Conservation (phyloP, 2,888 invertebrate genomes). For the Saturnia pavonia region DNA sequence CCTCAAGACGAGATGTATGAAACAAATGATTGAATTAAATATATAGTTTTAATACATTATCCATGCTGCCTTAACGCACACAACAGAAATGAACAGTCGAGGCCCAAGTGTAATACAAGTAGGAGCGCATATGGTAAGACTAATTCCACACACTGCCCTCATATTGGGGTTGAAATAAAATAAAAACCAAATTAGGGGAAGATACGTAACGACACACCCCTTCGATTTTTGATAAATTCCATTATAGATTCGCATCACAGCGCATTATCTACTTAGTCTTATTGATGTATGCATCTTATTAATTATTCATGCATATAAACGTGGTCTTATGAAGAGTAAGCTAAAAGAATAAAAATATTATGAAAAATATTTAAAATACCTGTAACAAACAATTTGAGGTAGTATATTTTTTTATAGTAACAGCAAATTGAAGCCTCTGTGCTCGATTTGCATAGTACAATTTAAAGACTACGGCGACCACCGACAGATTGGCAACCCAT, state of each 20-base stretch:
- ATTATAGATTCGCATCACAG: conserved; percentile 69
- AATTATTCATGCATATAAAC: conserved; percentile 37
- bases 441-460: too few relatives aligned
- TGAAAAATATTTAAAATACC: not conserved
- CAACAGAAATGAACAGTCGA: conserved; percentile 67
- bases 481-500: too few relatives aligned
- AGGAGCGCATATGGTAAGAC: conserved; percentile 80
- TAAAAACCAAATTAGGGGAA: conserved; percentile 79
- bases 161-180: conserved; percentile 72
- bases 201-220: conserved; percentile 78
- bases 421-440: too few relatives aligned
- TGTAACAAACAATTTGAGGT: not conserved
- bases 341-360: not conserved
- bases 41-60: not conserved
- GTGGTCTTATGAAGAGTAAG: not conserved
- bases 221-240: conserved; percentile 80
- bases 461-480: too few relatives aligned
- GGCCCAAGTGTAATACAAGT: conserved; percentile 73
- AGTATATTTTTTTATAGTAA: not conserved
- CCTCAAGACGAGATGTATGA: not conserved
- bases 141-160: conserved; percentile 73
- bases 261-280: conserved; percentile 61
- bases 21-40: not conserved
- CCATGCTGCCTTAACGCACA: conserved; percentile 37
- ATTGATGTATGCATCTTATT: conserved; percentile 48